phyloP scores from a whole-genome alignment of 1,140 invertebrate genomes.

The Venturia canescens region DNA sequence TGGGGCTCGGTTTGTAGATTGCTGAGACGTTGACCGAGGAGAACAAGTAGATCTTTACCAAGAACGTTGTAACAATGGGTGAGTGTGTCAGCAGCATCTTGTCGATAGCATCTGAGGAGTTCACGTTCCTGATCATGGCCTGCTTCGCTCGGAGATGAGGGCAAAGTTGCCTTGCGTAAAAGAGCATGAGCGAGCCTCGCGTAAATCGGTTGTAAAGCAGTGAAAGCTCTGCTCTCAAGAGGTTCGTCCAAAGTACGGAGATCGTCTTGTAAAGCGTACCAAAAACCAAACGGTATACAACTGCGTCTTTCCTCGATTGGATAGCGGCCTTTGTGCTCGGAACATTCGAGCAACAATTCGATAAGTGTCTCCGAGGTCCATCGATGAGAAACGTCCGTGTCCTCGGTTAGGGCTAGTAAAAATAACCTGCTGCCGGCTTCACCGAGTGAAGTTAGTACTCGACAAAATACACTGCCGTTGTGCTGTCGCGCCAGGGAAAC shows the following conservation, averaged over 20 bases:
- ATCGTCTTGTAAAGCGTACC: slow-evolving; percentile 92
- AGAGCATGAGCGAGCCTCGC: slow-evolving; percentile 81
- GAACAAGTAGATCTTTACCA: slow-evolving; percentile 82
- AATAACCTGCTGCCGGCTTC: slow-evolving; percentile 67
- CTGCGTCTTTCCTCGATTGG: slow-evolving; percentile 89
- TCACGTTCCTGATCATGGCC: slow-evolving; percentile 87
- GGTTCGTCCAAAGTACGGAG: slow-evolving; percentile 77
- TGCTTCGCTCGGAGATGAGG: slow-evolving; percentile 64
- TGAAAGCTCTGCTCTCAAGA: slow-evolving; percentile 74
- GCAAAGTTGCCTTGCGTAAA: slow-evolving; percentile 82
- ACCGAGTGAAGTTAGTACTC: slow-evolving; percentile 70
- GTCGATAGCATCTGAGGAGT: slow-evolving; percentile 91
- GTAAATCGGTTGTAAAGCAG: slow-evolving; percentile 82
- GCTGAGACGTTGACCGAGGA: slow-evolving; percentile 80
- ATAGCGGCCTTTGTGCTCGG: slow-evolving; percentile 87
- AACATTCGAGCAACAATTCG: slow-evolving; percentile 84
- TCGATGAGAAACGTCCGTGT: slow-evolving; percentile 69
- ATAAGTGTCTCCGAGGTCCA: slow-evolving; percentile 76
- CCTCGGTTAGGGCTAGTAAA: slow-evolving; percentile 66
- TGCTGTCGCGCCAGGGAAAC: slow-evolving; percentile 64
- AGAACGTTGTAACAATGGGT: slow-evolving; percentile 91
- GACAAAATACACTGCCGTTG: slow-evolving; percentile 65
- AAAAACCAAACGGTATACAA: slow-evolving; percentile 91
- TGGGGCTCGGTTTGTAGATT: slow-evolving; percentile 60
- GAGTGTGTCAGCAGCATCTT: slow-evolving; percentile 93